Conservation (phyloP, 1,140 invertebrate species). For the Bicyclus anynana region DNA sequence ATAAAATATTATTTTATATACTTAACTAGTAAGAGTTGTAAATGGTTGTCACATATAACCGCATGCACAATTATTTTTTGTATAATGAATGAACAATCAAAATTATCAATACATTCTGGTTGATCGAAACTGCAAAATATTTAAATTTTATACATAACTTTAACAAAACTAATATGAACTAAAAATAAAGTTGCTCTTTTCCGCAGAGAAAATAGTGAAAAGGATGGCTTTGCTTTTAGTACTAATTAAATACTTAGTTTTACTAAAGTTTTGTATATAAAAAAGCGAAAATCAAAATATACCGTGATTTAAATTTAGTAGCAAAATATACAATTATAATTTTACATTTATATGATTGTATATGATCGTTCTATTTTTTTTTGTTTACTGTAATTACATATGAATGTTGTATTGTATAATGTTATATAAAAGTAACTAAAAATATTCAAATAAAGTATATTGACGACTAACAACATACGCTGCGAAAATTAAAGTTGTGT, state of each 20-base stretch:
- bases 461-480: too few relatives aligned
- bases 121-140: neutral
- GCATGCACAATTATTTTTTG: slow-evolving; percentile 8
- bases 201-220: neutral
- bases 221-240: neutral
- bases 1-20: slow-evolving; percentile 4
- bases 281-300: neutral
- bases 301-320: too few relatives aligned
- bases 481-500: neutral
- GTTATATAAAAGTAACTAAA: neutral
- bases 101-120: neutral
- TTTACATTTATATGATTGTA: too few relatives aligned
- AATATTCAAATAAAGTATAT: neutral
- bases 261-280: neutral
- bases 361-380: too few relatives aligned
- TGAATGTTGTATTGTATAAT: too few relatives aligned
- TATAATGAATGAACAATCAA: neutral
- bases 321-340: too few relatives aligned
- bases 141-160: too few relatives aligned
- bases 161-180: neutral
- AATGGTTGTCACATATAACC: neutral
- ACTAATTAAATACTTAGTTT: neutral
- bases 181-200: neutral
- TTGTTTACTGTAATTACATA: too few relatives aligned
- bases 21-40: slow-evolving; percentile 1